Base-by-base conservation (phyloP, 2,797 vertebrate genomes). In the Aulostomus chinensis region DNA sequence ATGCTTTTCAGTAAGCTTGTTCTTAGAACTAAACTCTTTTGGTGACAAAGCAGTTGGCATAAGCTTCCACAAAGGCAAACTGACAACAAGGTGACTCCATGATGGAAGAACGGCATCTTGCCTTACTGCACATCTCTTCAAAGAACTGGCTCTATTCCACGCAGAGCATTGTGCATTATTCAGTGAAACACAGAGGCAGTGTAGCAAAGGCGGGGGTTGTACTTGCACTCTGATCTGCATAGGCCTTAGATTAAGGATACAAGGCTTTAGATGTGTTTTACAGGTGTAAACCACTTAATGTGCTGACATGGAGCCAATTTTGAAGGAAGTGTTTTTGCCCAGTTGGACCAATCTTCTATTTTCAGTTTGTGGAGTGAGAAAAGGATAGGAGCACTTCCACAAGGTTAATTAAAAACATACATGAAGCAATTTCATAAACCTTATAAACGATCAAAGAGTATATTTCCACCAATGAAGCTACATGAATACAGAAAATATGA, bases 141-240 rank as follows among this genome's bases (percentile, higher is more conserved):
- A 64, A 63, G 86, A 77, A 90, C 74, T 53, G 81, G n/a, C n/a
- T n/a, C n/a, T 63, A 89, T 85, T 82, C 87, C 80, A 70, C 12
- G 68, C 25, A 68, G 43, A 73, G 83, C 79, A 68, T 73, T 48
- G 25, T 83, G 80, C 87, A 87, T 90, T 88, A 91, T 83, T 90
- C 78, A 90, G 80, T 5, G 25, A 54, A 74, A 76, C 75, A 78
- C 63, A 76, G 60, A n/a, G n/a, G n/a, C n/a, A n/a, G n/a, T n/a
- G n/a, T n/a, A n/a, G n/a, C 58, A 66, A 36, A 66, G 52, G 33
- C 17, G 7, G 42, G 50, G 18, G 51, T 50, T 61, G 46, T 51
- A 53, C 39, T 57, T 73, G 54, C 68, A 76, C 66, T 63, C 57
- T 66, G 61, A 65, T 73, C 76, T 20, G 28, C 22, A 40, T 42